Percentiles rank a stretch among this genome's conserved stretches.
phyloP scores from a whole-genome alignment of 2,888 invertebrate species.

The Caenorhabditis sp. region DNA sequence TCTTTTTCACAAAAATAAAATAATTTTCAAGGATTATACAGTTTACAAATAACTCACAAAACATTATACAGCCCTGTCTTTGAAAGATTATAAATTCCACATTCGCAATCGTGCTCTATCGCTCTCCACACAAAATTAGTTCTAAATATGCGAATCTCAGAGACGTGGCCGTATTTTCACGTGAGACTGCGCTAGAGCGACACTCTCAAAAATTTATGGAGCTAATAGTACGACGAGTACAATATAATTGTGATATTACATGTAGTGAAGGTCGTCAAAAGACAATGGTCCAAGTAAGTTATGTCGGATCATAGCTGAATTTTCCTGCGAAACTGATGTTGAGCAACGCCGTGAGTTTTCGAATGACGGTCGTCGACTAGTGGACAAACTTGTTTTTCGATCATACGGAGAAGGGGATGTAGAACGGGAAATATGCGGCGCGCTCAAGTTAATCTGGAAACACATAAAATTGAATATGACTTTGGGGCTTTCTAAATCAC shows the following conservation, averaged over 20 bases:
- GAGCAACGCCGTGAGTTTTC: conserved; percentile 45
- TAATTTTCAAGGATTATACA: too few relatives aligned
- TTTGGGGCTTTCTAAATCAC: conserved; percentile 1
- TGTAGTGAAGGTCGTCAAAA: conserved; percentile 77
- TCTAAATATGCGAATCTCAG: too few relatives aligned
- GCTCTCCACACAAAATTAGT: too few relatives aligned
- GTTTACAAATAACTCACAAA: too few relatives aligned
- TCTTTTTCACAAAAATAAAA: too few relatives aligned
- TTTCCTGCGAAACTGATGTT: conserved; percentile 42
- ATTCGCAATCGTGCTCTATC: too few relatives aligned
- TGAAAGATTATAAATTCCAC: too few relatives aligned
- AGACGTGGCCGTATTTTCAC: too few relatives aligned
- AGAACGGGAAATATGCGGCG: conserved; percentile 29
- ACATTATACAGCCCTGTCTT: too few relatives aligned
- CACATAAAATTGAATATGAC: background rate
- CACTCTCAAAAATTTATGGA: too few relatives aligned
- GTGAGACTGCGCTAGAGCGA: too few relatives aligned
- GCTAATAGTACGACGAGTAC: background rate
- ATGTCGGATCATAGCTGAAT: conserved; percentile 69
- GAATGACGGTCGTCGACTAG: conserved; percentile 21
- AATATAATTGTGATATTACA: too few relatives aligned
- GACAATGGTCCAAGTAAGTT: conserved; percentile 76
- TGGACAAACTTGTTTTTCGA: conserved; percentile 26
- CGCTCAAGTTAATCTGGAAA: conserved; percentile 22
- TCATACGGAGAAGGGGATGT: conserved; percentile 19